These are phyloP conservation scores for Hirundo rustica DNA, from an alignment of 2,797 vertebrate genomes.

Conservation along the genomic window DNA sequence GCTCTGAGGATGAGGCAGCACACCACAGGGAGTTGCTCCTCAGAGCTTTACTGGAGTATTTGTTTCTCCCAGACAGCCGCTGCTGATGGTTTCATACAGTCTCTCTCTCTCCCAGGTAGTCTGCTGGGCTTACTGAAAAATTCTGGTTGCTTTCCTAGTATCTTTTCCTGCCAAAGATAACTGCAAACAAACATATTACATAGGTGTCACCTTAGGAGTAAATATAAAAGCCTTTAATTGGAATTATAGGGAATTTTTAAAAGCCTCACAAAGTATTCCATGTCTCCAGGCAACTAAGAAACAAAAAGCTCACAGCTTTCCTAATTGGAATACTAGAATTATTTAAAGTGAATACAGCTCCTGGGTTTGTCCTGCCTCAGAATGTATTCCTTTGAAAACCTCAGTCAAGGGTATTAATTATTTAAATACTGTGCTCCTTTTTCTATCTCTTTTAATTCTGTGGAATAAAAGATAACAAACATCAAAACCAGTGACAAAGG, in stretches of 20 bases:
- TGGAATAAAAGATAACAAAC: not conserved
- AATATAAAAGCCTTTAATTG: slow-evolving; percentile 12
- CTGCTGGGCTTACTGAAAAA: not conserved
- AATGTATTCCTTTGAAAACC: slow-evolving; percentile 45
- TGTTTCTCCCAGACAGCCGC: not conserved
- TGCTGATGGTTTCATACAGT: not conserved
- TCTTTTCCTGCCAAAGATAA: not conserved
- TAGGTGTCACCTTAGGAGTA: not conserved
- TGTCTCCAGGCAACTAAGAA: not conserved
- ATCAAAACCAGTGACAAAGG: slow-evolving; percentile 17
- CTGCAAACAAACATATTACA: not conserved
- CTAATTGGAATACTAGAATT: slow-evolving; percentile 38
- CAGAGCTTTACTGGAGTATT: not conserved
- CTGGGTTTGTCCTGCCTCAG: not conserved
- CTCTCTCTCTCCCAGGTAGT: not conserved
- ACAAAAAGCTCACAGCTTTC: slow-evolving; percentile 21
- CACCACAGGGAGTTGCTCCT: not conserved
- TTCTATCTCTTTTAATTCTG: not conserved
- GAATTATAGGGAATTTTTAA: slow-evolving; percentile 1
- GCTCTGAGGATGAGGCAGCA: not conserved
- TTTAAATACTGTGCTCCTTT: slow-evolving; percentile 19
- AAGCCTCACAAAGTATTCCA: not conserved
- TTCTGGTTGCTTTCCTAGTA: not conserved
- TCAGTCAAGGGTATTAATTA: slow-evolving; percentile 9
- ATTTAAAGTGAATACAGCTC: slow-evolving; percentile 14